Base-by-base conservation (phyloP, 1,140 invertebrate species). In the Diachasmimorpha longicaudata region DNA sequence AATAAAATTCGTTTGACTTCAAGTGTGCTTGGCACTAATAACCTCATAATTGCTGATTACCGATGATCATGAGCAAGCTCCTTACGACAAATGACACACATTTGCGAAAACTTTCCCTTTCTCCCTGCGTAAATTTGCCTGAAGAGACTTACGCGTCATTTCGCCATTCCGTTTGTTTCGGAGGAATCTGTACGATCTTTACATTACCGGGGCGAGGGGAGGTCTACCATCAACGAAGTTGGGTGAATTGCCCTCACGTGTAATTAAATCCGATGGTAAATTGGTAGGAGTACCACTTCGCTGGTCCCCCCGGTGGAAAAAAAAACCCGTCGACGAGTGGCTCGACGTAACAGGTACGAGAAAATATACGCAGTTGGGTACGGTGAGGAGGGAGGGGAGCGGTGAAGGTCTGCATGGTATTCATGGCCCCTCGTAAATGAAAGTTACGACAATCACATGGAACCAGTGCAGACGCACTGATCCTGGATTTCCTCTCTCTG, bases 361-460 rank as follows among this genome's bases (percentile, higher is more conserved):
- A 16, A 52, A 52, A 52, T 19, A 52, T 52, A 42, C 37, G 42
- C 69, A 48, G 11, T 10, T 19, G 23, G 46, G 8, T 23, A 44
- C 19, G n/a, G 13, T 23, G 8, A 36, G 6, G 14, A 21, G 46
- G 13, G 13, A 4, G 19, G 19, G 13, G 0, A 8, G 14, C 31
- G 42, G 19, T 21, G 16, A 10, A 46, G 10, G 23, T 55, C 19
- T 72, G 23, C 46, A 72, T 52, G 48, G 48, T 55, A 72, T 72
- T 46, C 70, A 72, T 72, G 44, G 46, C 48, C 70, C 46, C 31
- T 72, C 70, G 70, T 72, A 72, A 72, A 72, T 55, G 70, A 72
- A 72, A 72, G 70, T 72, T 72, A 72, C 70, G 70, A 72, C n/a
- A 72, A 72, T 72, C 46, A 31, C 46, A 31, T 36, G n/a, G 23